Percentiles rank a stretch among this genome's conserved stretches.
These are phyloP conservation scores for Aricia artaxerxes DNA, from an alignment of 2,888 invertebrate species.

Conservation along the genomic window DNA sequence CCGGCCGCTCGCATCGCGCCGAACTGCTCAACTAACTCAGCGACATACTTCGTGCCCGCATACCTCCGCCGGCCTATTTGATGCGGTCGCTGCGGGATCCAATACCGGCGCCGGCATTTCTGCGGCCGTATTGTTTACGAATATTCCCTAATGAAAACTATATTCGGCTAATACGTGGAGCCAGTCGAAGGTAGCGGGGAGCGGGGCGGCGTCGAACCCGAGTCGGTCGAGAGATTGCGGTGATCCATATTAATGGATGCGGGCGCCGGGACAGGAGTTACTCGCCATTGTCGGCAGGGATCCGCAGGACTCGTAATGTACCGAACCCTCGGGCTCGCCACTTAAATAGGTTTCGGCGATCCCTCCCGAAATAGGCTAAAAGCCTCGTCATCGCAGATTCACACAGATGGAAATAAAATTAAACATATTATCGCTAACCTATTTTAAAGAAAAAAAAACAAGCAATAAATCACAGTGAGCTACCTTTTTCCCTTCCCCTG, in stretches of 20 bases:
- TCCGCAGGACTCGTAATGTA: background rate
- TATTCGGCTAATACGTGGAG: background rate
- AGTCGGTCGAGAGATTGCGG: background rate
- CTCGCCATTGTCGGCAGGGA: background rate
- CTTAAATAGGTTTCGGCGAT: background rate
- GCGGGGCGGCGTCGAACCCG: background rate
- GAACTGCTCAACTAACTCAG: slow-evolving; percentile 1
- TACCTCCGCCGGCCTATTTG: background rate
- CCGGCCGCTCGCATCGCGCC: background rate
- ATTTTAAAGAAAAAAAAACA: background rate
- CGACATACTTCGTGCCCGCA: background rate
- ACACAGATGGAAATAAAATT: background rate
- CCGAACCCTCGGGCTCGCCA: background rate
- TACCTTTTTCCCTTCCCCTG: background rate
- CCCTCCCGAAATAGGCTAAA: background rate
- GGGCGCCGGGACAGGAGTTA: background rate
- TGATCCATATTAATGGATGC: slow-evolving; percentile 16
- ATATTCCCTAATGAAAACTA: background rate
- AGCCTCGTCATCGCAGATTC: background rate
- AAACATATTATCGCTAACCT: background rate
- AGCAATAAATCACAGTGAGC: background rate
- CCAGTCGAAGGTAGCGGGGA: background rate
- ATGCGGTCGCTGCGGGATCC: background rate
- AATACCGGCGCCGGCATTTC: slow-evolving; percentile 15
- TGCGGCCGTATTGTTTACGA: slow-evolving; percentile 2